phyloP scores from a whole-genome alignment of 2,888 invertebrate genomes.

The Steinernema carpocapsae region DNA sequence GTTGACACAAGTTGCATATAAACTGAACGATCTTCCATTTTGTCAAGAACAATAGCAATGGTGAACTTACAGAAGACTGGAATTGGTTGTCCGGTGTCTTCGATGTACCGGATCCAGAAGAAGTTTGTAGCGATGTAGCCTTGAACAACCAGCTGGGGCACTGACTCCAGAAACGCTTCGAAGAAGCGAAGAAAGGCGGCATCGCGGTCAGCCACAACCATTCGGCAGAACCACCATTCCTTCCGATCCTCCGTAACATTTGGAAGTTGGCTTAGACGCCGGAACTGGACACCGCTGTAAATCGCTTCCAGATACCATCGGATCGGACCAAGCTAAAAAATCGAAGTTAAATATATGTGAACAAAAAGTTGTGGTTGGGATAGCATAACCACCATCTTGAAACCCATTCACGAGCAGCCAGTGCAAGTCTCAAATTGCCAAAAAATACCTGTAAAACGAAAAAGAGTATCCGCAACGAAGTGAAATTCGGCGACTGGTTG shows the following conservation, averaged over 20 bases:
- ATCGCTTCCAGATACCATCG: constrained; percentile 54
- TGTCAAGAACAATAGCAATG: neutral
- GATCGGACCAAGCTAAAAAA: constrained; percentile 53
- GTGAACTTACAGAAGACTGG: constrained; percentile 42
- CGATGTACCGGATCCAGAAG: constrained; percentile 33
- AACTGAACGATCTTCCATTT: constrained; percentile 35
- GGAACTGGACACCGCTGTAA: constrained; percentile 43
- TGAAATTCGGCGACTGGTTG: constrained; percentile 30
- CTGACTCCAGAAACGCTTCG: constrained; percentile 59
- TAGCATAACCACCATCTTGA: no score
- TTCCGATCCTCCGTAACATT: constrained; percentile 37
- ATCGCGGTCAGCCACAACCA: constrained; percentile 60
- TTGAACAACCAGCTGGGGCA: constrained; percentile 60
- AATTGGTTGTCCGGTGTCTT: neutral
- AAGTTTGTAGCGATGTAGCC: constrained; percentile 47
- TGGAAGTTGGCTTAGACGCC: neutral
- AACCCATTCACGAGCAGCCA: no score
- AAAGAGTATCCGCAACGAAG: constrained; percentile 34
- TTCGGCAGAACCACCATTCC: constrained; percentile 45
- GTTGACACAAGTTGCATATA: constrained; percentile 52
- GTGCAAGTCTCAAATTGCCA: no score
- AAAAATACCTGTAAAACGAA: constrained; percentile 45
- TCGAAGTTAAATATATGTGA: neutral
- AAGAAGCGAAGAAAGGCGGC: constrained; percentile 55
- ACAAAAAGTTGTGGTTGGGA: no score